phyloP scores from a whole-genome alignment of 2,113 vertebrate genomes.

The Rhizomys pruinosus region DNA sequence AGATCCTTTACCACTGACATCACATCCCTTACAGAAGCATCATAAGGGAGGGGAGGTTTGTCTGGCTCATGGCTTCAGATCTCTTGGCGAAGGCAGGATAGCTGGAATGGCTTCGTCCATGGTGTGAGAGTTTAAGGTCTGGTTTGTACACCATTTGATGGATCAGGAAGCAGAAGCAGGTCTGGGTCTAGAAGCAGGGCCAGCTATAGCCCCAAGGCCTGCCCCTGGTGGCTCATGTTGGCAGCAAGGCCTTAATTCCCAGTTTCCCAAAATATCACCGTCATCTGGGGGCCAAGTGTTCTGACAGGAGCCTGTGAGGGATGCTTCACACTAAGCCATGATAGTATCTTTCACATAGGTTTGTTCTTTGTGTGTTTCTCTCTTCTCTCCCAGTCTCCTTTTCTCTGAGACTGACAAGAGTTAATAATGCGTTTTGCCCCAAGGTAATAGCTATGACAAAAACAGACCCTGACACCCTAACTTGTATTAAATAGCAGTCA shows the following conservation, averaged over 20 bases:
- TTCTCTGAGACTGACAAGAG: background rate
- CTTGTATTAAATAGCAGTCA: background rate
- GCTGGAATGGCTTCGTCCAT: background rate
- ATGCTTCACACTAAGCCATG: too few relatives aligned
- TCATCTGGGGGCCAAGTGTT: background rate
- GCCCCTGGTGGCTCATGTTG: too few relatives aligned
- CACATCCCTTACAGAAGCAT: background rate
- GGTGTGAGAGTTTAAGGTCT: background rate
- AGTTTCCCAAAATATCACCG: background rate
- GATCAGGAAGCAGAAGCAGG: background rate
- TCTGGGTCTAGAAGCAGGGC: background rate
- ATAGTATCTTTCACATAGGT: too few relatives aligned
- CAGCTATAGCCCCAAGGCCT: background rate
- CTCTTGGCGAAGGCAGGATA: background rate
- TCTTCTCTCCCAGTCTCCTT: too few relatives aligned
- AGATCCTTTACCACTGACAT: background rate
- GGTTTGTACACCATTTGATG: background rate
- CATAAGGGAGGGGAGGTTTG: background rate
- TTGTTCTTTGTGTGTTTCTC: too few relatives aligned
- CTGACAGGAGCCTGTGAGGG: background rate
- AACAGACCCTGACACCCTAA: background rate
- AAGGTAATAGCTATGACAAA: background rate
- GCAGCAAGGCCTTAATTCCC: background rate
- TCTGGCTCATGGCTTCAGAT: background rate
- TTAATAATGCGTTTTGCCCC: background rate